Base-by-base conservation (phyloP, 2,888 invertebrate species). In the Esperia sulphurella region DNA sequence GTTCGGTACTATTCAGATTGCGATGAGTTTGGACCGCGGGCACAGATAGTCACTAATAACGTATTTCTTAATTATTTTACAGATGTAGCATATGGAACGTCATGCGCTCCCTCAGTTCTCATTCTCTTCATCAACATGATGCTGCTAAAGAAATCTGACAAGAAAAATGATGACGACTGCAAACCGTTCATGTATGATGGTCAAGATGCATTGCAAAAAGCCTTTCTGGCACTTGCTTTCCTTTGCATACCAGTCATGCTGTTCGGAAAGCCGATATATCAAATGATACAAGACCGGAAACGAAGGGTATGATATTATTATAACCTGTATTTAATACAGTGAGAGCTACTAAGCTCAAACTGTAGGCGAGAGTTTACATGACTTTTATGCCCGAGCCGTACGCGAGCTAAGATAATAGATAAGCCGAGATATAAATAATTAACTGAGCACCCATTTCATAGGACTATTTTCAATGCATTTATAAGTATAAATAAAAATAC, bases 41-140 rank as follows among this genome's bases (percentile, higher is more conserved):
- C n/a, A n/a, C n/a, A n/a, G n/a, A n/a, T n/a, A n/a, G n/a, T n/a
- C n/a, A n/a, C n/a, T n/a, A n/a, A n/a, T n/a, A 21, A 21, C 21
- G 2, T 21, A 21, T 21, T 21, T 21, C 38, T 29, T 8, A 31
- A 39, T 21, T 33, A 3, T 41, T 29, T 66, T 73, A 2, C 67
- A 91, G 91, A 88, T 46, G 66, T 75, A 14, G 73, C 75, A 1
- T 76, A 75, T 28, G 82, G 84, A 14, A 79, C 93, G 0, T 84
- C 83, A 1, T 94, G 93, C 65, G 96, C 96, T 0, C 96, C 96
- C 0, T 94, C 94, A 29, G 92, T 96, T 0, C 90, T 96, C 14
- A 95, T 96, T 51, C 92, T 94, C 50, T 93, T 95, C 67, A 96
- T 95, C 76, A 95, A 95, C 77, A 96, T 96, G 96, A 93, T 94